Percentiles rank a stretch among this genome's conserved stretches.
phyloP scores from a whole-genome alignment of 2,113 vertebrate species.

The Dicaeum eximium region DNA sequence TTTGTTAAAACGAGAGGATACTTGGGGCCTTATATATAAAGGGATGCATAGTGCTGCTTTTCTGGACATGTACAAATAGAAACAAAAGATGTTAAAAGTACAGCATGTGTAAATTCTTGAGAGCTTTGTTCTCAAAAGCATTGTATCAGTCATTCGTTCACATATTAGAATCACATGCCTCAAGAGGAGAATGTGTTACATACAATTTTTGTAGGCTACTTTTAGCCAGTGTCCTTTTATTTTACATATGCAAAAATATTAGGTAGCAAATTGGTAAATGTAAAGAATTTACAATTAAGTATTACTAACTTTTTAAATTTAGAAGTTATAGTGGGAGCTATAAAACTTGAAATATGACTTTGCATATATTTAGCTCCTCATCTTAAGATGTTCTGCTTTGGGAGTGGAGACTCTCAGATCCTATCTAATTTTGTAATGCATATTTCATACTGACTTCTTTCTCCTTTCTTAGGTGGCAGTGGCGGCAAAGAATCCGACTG shows the following conservation, averaged over 20 bases:
- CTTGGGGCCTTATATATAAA: background rate
- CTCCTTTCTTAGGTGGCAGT: slow-evolving; percentile 82
- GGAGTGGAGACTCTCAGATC: background rate
- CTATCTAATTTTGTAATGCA: background rate
- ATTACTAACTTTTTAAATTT: background rate
- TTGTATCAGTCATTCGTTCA: background rate
- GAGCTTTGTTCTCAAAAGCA: background rate
- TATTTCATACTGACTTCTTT: background rate
- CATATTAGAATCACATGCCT: background rate
- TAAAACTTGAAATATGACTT: background rate
- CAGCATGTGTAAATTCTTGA: background rate
- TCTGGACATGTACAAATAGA: background rate
- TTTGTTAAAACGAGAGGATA: background rate
- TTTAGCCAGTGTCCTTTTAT: background rate
- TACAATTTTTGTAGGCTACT: background rate
- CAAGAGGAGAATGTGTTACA: background rate
- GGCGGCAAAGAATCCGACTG: slow-evolving; percentile 91
- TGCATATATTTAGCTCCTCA: background rate
- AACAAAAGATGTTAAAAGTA: background rate
- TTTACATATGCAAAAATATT: background rate
- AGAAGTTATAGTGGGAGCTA: background rate
- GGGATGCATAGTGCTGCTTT: background rate
- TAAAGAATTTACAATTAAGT: background rate
- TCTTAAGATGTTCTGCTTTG: background rate
- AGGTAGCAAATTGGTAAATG: background rate